phyloP scores from a whole-genome alignment of 1,140 invertebrate genomes.

The Venturia canescens region DNA sequence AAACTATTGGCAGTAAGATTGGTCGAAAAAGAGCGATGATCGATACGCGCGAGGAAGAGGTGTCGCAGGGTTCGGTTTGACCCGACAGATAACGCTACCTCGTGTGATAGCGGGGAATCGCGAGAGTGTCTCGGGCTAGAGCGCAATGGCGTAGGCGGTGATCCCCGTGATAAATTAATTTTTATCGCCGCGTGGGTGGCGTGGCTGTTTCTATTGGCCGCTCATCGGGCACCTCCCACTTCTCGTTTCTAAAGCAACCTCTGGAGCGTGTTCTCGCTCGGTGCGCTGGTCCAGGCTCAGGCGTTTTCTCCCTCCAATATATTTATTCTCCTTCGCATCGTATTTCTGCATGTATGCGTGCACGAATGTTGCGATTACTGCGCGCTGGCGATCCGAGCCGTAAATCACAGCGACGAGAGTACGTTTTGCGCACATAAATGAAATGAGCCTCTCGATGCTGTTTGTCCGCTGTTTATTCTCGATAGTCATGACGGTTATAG shows the following conservation, averaged over 20 bases:
- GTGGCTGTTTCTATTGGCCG: slow-evolving; percentile 67
- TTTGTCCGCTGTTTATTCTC: slow-evolving; percentile 41
- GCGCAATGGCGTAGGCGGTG: slow-evolving; percentile 70
- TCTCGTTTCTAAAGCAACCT: slow-evolving; percentile 47
- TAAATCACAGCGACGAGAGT: slow-evolving; percentile 40
- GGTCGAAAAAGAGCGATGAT: no score
- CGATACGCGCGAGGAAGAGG: neutral
- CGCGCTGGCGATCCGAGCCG: slow-evolving; percentile 30
- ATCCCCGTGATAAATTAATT: slow-evolving; percentile 70
- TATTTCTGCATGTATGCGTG: neutral
- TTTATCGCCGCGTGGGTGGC: slow-evolving; percentile 69
- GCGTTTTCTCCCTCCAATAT: neutral
- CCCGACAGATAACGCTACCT: slow-evolving; percentile 63
- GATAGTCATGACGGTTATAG: slow-evolving; percentile 41
- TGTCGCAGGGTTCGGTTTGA: neutral
- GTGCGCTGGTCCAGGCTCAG: neutral
- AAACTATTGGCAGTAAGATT: no score
- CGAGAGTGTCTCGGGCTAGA: slow-evolving; percentile 28
- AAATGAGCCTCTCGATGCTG: slow-evolving; percentile 42
- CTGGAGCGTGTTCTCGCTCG: slow-evolving; percentile 26
- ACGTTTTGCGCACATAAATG: slow-evolving; percentile 39
- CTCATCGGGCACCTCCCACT: slow-evolving; percentile 67
- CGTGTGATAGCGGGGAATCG: slow-evolving; percentile 56
- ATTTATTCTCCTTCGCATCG: neutral
- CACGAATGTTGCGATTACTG: slow-evolving; percentile 28